Conservation (phyloP, 2,888 invertebrate genomes). For the Osmoderma eremita region DNA sequence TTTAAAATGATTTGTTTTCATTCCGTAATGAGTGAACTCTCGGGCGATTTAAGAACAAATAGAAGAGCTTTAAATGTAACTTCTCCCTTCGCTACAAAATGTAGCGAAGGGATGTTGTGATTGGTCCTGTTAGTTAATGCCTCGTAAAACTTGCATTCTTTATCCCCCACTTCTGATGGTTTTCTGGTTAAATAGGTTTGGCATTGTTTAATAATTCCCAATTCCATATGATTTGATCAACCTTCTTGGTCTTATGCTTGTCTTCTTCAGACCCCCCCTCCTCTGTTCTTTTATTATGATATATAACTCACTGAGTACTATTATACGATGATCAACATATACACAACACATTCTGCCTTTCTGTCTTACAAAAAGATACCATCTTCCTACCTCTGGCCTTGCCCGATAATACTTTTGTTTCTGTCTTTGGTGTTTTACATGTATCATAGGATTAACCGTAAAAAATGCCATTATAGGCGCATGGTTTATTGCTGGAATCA, state of each 20-base stretch:
- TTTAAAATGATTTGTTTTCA: constrained; percentile 93
- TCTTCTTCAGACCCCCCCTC: constrained; percentile 74
- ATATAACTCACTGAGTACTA: too few species aligned
- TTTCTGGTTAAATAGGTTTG: constrained; percentile 99
- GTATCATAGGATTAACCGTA: too few species aligned
- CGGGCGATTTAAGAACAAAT: constrained; percentile 92
- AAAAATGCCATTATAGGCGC: too few species aligned
- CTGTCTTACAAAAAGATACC: too few species aligned
- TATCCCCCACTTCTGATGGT: constrained; percentile 81
- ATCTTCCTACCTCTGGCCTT: neutral
- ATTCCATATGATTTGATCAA: constrained; percentile 97
- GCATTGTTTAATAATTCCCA: constrained; percentile 97
- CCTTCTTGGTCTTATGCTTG: constrained; percentile 85
- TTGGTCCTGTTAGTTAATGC: constrained; percentile 89
- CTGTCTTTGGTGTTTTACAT: too few species aligned
- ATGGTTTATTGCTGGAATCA: too few species aligned
- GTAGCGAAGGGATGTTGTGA: constrained; percentile 86
- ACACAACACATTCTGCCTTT: too few species aligned
- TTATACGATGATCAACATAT: too few species aligned
- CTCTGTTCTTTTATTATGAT: too few species aligned
- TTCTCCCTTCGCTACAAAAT: constrained; percentile 99
- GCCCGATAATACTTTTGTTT: neutral
- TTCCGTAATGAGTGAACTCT: constrained; percentile 95
- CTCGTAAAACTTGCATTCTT: constrained; percentile 98
- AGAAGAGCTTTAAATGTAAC: constrained; percentile 97